Percentiles rank a stretch among this genome's conserved stretches.
Conservation (phyloP, 1,140 invertebrate genomes). For the Drusus annulatus region DNA sequence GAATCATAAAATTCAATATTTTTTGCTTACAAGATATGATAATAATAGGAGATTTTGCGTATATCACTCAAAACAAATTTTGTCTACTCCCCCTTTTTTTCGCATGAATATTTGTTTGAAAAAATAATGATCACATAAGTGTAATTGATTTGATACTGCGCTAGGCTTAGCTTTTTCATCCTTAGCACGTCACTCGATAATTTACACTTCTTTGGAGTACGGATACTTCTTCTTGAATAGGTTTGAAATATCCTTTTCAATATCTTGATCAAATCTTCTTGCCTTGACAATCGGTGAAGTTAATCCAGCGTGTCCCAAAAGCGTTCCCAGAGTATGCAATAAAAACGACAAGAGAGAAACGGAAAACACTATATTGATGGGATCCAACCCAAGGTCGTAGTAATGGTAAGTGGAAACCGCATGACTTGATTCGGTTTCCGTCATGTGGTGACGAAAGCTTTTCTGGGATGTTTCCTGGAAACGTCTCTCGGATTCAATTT, state of each 20-base stretch:
- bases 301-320: constrained; percentile 63
- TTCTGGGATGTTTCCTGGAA: constrained; percentile 48
- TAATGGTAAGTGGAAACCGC: constrained; percentile 64
- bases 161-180: too few relatives aligned
- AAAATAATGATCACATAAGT: too few relatives aligned
- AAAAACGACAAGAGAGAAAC: constrained; percentile 68
- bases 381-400: constrained; percentile 69
- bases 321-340: constrained; percentile 67
- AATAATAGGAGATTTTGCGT: too few relatives aligned
- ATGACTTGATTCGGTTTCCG: constrained; percentile 14
- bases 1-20: too few relatives aligned
- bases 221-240: too few relatives aligned
- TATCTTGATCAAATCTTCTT: constrained; percentile 52
- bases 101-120: too few relatives aligned
- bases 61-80: too few relatives aligned
- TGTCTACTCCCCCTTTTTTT: too few relatives aligned
- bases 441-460: constrained; percentile 62
- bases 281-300: constrained; percentile 65
- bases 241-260: constrained; percentile 10
- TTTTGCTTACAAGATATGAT: too few relatives aligned
- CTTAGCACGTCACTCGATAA: too few relatives aligned
- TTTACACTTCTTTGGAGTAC: too few relatives aligned
- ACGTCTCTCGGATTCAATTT: constrained; percentile 15
- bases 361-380: constrained; percentile 69
- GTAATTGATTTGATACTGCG: too few relatives aligned